Base-by-base conservation (phyloP, 1,140 invertebrate species). In the Pachyrhynchus sulphureomaculatus region DNA sequence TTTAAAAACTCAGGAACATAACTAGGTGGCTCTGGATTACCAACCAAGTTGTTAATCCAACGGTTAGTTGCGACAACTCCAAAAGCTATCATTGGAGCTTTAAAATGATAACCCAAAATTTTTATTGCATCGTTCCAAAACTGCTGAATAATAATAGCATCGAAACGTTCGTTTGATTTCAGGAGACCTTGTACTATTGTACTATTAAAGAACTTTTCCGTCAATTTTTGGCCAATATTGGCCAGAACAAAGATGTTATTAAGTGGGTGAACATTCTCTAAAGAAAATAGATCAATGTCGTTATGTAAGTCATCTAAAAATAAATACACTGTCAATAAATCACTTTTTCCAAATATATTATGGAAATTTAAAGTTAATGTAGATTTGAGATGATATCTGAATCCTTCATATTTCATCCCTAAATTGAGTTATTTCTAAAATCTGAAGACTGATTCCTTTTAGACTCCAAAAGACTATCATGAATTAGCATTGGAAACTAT, bases 51-150 rank as follows among this genome's bases (percentile, higher is more conserved):
- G 44, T 65, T 68, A 8, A 44, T 64, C 54, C 56, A 67, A 13
- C 29, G n/a, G n/a, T 34, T 56, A 1, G 47, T 20, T 12, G 64
- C 12, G 81, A 68, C 9, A 73, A 10, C 12, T 29, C 6, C 8
- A 29, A 29, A 29, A 6, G 12, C 12, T 62, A 24, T 80, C 66
- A 3, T 73, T 64, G 6, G 79, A 77, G n/a, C 72, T 74, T 42
- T 77, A 70, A 45, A 78, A 76, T 42, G 72, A 65, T 33, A 77
- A 53, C 75, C 75, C 24, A 82, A 53, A n/a, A 73, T 75, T 6
- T 74, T 36, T 10, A 77, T 54, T 0, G 77, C 79, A 39, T 82
- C 80, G 15, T 78, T 79, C 29, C 77, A 71, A 47, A 81, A 80
- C 8, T 74, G 68, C 33, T 78, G 75, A 5, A 77, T 57, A 8